Evolutionary conservation across 2,113 vertebrate species (phyloP).

Genomic region (Nycticorax nycticorax): DNA sequence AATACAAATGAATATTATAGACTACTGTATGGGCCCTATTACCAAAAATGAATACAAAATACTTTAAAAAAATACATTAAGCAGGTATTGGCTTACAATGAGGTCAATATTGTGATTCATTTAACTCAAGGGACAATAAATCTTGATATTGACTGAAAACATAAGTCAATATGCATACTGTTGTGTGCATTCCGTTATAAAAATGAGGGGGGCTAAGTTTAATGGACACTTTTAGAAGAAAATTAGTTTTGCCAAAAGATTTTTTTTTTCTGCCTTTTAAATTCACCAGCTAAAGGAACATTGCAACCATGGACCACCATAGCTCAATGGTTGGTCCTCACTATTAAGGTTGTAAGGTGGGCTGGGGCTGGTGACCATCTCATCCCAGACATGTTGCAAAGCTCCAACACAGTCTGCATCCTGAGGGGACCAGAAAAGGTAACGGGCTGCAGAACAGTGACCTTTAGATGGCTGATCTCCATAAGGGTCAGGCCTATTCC

Average conservation of each 20-base stretch:
- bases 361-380: neutral
- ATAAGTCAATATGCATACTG: slow-evolving; percentile 78
- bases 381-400: neutral
- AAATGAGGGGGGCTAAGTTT: slow-evolving; percentile 46
- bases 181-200: slow-evolving; percentile 78
- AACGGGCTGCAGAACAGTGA: neutral
- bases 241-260: slow-evolving; percentile 25
- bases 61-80: slow-evolving; percentile 79
- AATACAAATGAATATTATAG: slow-evolving; percentile 74
- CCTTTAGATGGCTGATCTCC: neutral
- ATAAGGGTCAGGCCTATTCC: neutral
- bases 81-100: slow-evolving; percentile 76
- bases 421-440: neutral
- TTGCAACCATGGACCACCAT: neutral
- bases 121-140: slow-evolving; percentile 81
- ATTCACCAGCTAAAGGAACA: neutral
- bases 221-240: slow-evolving; percentile 65
- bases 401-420: neutral
- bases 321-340: neutral
- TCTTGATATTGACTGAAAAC: slow-evolving; percentile 82
- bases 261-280: neutral
- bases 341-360: neutral
- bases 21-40: slow-evolving; percentile 71
- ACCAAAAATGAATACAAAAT: slow-evolving; percentile 82
- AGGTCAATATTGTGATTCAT: slow-evolving; percentile 83